Percentiles rank a stretch among this genome's conserved stretches.
Conservation (phyloP, 2,888 invertebrate genomes). For the Anaspis maculata region DNA sequence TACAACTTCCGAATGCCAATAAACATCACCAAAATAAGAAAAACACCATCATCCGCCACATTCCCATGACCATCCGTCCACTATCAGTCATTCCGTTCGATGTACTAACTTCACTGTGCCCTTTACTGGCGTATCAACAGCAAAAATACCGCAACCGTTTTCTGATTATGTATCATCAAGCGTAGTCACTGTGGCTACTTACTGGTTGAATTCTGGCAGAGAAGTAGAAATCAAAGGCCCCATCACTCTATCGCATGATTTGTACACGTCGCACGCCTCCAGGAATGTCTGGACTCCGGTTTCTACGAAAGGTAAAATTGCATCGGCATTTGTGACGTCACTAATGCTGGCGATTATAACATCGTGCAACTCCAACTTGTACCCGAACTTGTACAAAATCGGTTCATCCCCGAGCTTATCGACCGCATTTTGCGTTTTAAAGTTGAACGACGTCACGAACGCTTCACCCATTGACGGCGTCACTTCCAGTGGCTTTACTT, state of each 20-base stretch:
- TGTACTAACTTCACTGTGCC: too few relatives aligned
- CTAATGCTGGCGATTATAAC: neutral
- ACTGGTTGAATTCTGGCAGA: too few relatives aligned
- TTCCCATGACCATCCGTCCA: too few relatives aligned
- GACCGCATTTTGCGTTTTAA: slow-evolving; percentile 7
- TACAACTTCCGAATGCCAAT: too few relatives aligned
- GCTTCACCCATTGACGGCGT: slow-evolving; percentile 10
- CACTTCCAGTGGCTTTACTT: slow-evolving; percentile 5
- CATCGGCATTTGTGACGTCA: neutral
- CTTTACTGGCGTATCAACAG: too few relatives aligned
- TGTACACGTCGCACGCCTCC: slow-evolving; percentile 11
- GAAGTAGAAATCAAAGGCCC: slow-evolving; percentile 7
- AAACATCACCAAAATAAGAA: too few relatives aligned
- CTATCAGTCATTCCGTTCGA: too few relatives aligned
- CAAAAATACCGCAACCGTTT: too few relatives aligned
- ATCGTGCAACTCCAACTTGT: slow-evolving; percentile 1
- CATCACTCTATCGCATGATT: slow-evolving; percentile 4
- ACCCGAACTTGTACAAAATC: slow-evolving; percentile 15
- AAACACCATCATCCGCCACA: too few relatives aligned
- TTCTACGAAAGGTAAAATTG: slow-evolving; percentile 4
- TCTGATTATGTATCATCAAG: too few relatives aligned
- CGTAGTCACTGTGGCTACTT: too few relatives aligned
- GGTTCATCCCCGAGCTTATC: slow-evolving; percentile 9
- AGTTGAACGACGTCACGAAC: slow-evolving; percentile 9
- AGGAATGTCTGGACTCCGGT: slow-evolving; percentile 9